A percentile compares a stretch with the other conserved stretches of the same genome.
phyloP scores from a whole-genome alignment of 2,797 vertebrate species.

The Liparis tanakae region DNA sequence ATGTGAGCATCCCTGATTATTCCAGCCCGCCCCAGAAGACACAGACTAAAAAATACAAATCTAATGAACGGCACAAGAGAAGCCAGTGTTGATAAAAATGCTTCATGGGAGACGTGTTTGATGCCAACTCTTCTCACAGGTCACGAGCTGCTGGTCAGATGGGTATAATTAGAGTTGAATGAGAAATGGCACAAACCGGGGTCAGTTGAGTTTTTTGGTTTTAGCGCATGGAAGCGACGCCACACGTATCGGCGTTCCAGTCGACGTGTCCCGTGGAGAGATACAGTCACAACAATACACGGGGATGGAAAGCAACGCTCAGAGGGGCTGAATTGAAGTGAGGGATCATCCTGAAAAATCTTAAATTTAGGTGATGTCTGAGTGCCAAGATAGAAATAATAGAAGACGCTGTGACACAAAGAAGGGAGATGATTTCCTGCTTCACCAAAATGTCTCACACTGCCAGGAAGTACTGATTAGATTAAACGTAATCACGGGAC shows the following conservation, averaged over 20 bases:
- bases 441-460: background rate
- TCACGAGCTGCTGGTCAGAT: slow-evolving; percentile 72
- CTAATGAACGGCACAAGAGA: slow-evolving; percentile 71
- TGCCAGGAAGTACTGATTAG: slow-evolving; percentile 16
- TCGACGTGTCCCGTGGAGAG: background rate
- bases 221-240: slow-evolving; percentile 3
- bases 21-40: slow-evolving; percentile 54
- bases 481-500: slow-evolving; percentile 31
- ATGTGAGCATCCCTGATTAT: slow-evolving; percentile 53
- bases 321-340: background rate
- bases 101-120: slow-evolving; percentile 60
- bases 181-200: slow-evolving; percentile 54
- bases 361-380: background rate
- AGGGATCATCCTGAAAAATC: background rate
- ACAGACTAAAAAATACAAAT: slow-evolving; percentile 60
- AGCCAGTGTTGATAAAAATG: slow-evolving; percentile 62
- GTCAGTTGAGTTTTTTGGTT: slow-evolving; percentile 50
- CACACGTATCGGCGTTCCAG: slow-evolving; percentile 15
- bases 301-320: background rate
- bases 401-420: background rate
- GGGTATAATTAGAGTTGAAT: slow-evolving; percentile 67
- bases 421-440: background rate
- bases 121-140: slow-evolving; percentile 61
- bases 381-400: background rate
- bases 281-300: background rate